phyloP scores from a whole-genome alignment of 2,113 vertebrate species.

The Genyomyrus donnyi region DNA sequence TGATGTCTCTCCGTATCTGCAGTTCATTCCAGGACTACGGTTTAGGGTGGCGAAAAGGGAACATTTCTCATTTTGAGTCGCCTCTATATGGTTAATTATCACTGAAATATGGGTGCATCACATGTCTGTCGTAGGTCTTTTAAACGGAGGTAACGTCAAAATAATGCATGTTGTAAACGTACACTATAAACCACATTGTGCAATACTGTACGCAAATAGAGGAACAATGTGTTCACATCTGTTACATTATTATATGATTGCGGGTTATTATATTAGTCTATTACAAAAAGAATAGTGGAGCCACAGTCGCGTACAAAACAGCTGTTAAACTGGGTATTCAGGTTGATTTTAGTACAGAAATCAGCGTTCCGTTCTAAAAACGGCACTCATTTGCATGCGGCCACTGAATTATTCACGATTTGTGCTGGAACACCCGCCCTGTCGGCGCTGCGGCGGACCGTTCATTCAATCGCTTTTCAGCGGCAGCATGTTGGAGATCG shows the following conservation, averaged over 20 bases:
- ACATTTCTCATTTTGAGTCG: not conserved
- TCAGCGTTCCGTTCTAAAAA: not conserved
- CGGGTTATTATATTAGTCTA: not conserved
- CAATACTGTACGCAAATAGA: not conserved
- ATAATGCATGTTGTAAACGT: not conserved
- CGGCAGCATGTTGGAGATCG: not conserved
- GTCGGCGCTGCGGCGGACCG: not conserved
- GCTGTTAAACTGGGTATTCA: not conserved
- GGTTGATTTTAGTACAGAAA: not conserved
- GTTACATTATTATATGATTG: not conserved
- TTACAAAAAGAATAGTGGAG: not conserved
- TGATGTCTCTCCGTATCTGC: not conserved
- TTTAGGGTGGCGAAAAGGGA: not conserved
- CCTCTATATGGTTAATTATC: not conserved
- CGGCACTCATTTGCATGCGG: not conserved
- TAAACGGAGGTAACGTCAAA: not conserved
- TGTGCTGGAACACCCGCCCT: not conserved
- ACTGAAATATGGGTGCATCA: not conserved
- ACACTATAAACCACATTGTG: not conserved
- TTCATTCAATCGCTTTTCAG: not conserved
- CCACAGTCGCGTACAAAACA: not conserved
- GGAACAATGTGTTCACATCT: not conserved
- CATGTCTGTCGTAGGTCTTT: not conserved
- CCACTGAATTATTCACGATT: slow-evolving; percentile 10
- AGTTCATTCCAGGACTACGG: not conserved